phyloP scores from a whole-genome alignment of 2,888 invertebrate species.

The Orgyia antiqua region DNA sequence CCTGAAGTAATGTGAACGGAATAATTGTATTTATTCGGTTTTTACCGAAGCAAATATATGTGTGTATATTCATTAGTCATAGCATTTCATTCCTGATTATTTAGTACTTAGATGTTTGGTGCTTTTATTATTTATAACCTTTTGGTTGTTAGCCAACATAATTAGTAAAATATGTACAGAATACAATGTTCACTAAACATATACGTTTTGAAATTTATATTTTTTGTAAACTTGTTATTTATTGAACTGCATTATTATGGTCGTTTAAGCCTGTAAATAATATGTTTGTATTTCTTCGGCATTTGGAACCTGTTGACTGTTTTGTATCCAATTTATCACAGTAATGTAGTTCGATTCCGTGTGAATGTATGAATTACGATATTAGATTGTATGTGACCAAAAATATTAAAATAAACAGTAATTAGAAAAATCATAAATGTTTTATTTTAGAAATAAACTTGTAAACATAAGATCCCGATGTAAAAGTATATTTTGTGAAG shows the following conservation, averaged over 20 bases:
- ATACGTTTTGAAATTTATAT: slow-evolving; percentile 23
- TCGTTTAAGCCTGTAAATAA: slow-evolving; percentile 35
- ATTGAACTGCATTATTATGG: slow-evolving; percentile 60
- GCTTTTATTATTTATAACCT: slow-evolving; percentile 25
- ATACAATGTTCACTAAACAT: slow-evolving; percentile 2
- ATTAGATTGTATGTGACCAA: slow-evolving; percentile 55
- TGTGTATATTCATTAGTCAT: not conserved
- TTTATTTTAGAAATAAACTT: too few relatives aligned
- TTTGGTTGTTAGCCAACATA: slow-evolving; percentile 4
- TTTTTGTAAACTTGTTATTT: slow-evolving; percentile 44
- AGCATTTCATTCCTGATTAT: not conserved
- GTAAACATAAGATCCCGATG: too few relatives aligned
- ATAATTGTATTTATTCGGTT: too few relatives aligned
- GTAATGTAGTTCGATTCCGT: slow-evolving; percentile 59
- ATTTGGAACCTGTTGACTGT: slow-evolving; percentile 56
- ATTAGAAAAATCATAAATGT: too few relatives aligned
- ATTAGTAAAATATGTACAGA: not conserved
- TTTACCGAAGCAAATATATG: too few relatives aligned
- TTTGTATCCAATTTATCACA: slow-evolving; percentile 44
- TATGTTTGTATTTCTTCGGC: slow-evolving; percentile 46
- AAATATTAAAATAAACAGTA: slow-evolving; percentile 40
- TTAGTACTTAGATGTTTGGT: slow-evolving; percentile 8
- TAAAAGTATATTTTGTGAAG: too few relatives aligned
- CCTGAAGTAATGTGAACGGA: too few relatives aligned
- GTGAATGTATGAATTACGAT: slow-evolving; percentile 38